Evolutionary conservation across 2,888 invertebrate species (phyloP).

Genomic region (Leistus spinibarbis): DNA sequence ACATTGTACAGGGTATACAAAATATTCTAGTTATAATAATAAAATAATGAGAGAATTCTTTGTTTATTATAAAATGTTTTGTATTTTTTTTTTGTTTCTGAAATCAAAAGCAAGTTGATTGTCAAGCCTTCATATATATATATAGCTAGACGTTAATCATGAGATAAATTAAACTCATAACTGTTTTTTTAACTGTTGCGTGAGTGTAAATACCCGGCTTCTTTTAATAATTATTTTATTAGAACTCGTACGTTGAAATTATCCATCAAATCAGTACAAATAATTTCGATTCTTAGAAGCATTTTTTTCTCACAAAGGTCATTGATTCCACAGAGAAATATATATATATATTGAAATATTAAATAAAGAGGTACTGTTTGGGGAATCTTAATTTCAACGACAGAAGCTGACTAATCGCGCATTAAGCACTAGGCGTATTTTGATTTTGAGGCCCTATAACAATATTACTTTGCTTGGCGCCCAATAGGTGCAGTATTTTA

Average conservation of each 20-base stretch:
- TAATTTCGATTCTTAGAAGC: background rate
- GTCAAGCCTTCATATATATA: background rate
- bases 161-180: constrained; percentile 19
- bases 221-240: constrained; percentile 37
- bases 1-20: too few relatives aligned
- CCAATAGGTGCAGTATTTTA: too few relatives aligned
- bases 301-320: background rate
- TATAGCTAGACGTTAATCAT: background rate
- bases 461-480: too few relatives aligned
- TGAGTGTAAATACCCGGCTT: constrained; percentile 31
- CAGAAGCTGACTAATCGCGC: too few relatives aligned
- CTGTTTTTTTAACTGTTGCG: constrained; percentile 30
- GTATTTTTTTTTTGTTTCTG: background rate
- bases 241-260: constrained; percentile 18
- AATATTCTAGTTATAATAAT: too few relatives aligned
- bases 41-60: too few relatives aligned
- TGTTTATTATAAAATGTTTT: too few relatives aligned
- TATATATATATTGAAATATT: background rate
- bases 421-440: too few relatives aligned
- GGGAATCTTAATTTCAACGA: too few relatives aligned
- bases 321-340: background rate
- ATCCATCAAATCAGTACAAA: constrained; percentile 33
- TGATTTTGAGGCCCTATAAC: too few relatives aligned
- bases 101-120: background rate
- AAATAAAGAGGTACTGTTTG: too few relatives aligned